A percentile compares a stretch with the other conserved stretches of the same genome.
Conservation (phyloP, 2,113 vertebrate species). For the Plestiodon gilberti region DNA sequence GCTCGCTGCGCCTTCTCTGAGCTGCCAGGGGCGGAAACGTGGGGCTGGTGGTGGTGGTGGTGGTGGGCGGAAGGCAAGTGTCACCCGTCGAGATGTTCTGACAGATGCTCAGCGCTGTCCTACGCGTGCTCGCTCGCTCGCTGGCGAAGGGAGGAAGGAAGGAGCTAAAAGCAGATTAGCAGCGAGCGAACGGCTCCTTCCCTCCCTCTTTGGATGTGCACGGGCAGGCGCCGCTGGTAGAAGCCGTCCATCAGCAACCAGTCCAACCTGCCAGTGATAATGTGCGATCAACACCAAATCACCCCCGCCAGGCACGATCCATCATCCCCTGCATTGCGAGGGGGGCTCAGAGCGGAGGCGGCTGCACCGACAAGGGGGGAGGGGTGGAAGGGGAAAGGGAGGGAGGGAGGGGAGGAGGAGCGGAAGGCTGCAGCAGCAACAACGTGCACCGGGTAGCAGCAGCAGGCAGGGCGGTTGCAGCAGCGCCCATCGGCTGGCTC, state of each 20-base stretch:
- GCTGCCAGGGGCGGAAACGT: constrained; percentile 32
- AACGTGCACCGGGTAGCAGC: constrained; percentile 28
- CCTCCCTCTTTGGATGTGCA: constrained; percentile 39
- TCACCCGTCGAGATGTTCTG: constrained; percentile 60
- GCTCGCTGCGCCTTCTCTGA: not conserved
- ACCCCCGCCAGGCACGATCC: constrained; percentile 84
- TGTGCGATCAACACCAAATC: constrained; percentile 86
- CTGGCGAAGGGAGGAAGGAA: constrained; percentile 30
- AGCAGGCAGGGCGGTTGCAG: constrained; percentile 7
- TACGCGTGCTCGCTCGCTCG: constrained; percentile 32
- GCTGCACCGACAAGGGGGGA: constrained; percentile 61
- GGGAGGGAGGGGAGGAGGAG: not conserved
- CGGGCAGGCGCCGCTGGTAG: constrained; percentile 75
- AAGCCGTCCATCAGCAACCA: constrained; percentile 84
- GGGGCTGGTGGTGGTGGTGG: not conserved
- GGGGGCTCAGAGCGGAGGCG: constrained; percentile 72
- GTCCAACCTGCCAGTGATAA: constrained; percentile 83
- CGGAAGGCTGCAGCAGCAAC: constrained; percentile 38
- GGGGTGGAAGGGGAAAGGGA: constrained; percentile 4
- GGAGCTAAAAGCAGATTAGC: constrained; percentile 57
- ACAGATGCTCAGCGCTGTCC: constrained; percentile 63
- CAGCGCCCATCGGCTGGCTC: constrained; percentile 28
- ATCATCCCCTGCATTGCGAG: constrained; percentile 75
- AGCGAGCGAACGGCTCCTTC: constrained; percentile 55
- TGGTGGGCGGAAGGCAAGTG: constrained; percentile 55